Evolutionary conservation across 1,140 invertebrate genomes (phyloP), one percentile per base, ranked within the genome.

Genomic region (Zaprionus kolodkinae): DNA sequence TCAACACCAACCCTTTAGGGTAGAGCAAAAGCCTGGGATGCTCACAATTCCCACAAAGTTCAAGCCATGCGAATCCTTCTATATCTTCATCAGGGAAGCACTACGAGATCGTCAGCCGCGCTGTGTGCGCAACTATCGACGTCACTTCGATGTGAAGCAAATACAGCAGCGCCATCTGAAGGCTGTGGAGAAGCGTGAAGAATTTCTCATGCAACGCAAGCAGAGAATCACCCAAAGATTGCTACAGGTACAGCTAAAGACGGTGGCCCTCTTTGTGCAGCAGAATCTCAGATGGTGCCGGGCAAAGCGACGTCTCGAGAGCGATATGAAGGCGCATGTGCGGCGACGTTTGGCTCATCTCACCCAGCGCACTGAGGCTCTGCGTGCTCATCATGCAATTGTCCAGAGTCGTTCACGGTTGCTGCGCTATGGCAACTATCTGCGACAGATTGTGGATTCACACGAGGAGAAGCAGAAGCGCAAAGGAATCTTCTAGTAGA

Each of bases 281-380:
- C 0, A 12, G 35, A 9, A 43, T 30, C 17, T 5, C 6, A 43
- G 33, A 9, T 57, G 63, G 62, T 6, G 35, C 7, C 11, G 48
- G 30, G 25, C 7, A 21, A 25, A 15, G 6, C 30, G 56, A 3
- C 72, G 68, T 21, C 45, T 63, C 0, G 33, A 9, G 7, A 55
- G 27, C 3, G 81, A 86, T 7, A 81, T 86, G 82, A 21, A 54
- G 21, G n/a, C 50, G 6, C 81, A 86, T 76, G 25, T 59, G 15
- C 54, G 54, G 0, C 33, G 70, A 27, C 52, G 65, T 2, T 35
- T 40, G 4, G 7, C 17, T 0, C 12, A 21, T n/a, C 6, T 73
- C 12, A 45, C 35, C 5, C 3, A n/a, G 17, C 75, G 72, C 0
- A 21, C 69, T 3, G 30, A 15, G 1, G 40, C 36, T 1, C 54